phyloP scores from a whole-genome alignment of 2,113 vertebrate genomes.

The Crocuta crocuta region DNA sequence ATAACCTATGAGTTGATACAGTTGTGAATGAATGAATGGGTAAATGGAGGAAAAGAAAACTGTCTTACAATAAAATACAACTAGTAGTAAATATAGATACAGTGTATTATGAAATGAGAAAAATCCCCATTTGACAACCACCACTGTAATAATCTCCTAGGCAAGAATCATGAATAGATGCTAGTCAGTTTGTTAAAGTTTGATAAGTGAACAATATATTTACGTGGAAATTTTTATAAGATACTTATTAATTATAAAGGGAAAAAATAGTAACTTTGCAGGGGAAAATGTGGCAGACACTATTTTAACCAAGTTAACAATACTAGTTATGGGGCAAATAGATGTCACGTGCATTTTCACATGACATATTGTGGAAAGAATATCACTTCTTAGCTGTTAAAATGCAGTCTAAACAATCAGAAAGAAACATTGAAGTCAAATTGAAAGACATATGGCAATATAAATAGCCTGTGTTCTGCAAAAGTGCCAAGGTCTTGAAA shows the following conservation, averaged over 20 bases:
- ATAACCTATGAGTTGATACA: background rate
- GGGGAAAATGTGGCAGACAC: background rate
- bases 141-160: background rate
- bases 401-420: background rate
- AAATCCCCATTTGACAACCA: background rate
- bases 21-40: background rate
- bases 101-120: background rate
- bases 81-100: background rate
- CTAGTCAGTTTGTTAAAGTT: background rate
- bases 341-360: background rate
- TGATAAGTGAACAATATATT: background rate
- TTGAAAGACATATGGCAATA: background rate
- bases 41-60: background rate
- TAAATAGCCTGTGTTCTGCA: background rate
- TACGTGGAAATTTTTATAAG: background rate
- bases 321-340: background rate
- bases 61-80: background rate
- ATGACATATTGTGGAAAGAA: background rate
- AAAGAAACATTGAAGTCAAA: background rate
- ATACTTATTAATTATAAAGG: background rate
- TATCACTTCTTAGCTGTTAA: background rate
- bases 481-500: background rate
- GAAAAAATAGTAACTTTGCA: background rate
- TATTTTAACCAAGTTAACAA: background rate
- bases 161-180: background rate